Base-by-base conservation (phyloP, 2,113 vertebrate species). In the Mandrillus leucophaeus region DNA sequence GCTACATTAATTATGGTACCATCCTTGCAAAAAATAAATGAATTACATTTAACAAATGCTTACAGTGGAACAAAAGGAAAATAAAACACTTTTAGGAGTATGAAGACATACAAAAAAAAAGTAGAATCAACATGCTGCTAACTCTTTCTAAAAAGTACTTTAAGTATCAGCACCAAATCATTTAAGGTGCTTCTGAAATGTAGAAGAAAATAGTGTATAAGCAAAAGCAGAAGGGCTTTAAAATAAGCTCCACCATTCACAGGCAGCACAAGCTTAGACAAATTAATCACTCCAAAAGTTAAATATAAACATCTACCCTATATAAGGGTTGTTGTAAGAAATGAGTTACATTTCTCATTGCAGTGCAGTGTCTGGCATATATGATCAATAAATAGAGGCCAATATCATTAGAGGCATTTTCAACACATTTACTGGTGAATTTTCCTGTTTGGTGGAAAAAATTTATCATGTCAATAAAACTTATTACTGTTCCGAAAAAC, bases 391-490 rank as follows among this genome's bases (percentile, higher is more conserved):
- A 61, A 78, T 2, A 88, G 30, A 50, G 55, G 12, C 32, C n/a
- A 88, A 12, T 32, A 64, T 75, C 45, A 75, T 76, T 43, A 85
- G 7, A 57, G 52, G 55, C n/a, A 85, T 32, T 70, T 92, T 70
- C 52, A 91, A 93, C 23, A 64, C 6, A 84, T 18, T 88, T 52
- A 48, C n/a, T 27, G 45, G 3, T 43, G 38, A 93, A 57, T 70
- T 90, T 59, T 76, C 90, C 27, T 93, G 76, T 81, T 83, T 50
- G 38, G n/a, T n/a, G 48, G 43, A 78, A 93, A 97, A 97, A 94
- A 43, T 40, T 23, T n/a, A 76, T 52, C 22, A 9, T 14, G 35
- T 80, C 86, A 84, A 48, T 18, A 73, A 66, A 87, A 96, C 43
- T 32, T 92, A 88, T 3, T 78, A 43, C 61, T 64, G 7, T 75